Evolutionary conservation across 37 sponge, comb jelly and placozoan genomes (phyloP).

Genomic region (Chondrosia reniformis): DNA sequence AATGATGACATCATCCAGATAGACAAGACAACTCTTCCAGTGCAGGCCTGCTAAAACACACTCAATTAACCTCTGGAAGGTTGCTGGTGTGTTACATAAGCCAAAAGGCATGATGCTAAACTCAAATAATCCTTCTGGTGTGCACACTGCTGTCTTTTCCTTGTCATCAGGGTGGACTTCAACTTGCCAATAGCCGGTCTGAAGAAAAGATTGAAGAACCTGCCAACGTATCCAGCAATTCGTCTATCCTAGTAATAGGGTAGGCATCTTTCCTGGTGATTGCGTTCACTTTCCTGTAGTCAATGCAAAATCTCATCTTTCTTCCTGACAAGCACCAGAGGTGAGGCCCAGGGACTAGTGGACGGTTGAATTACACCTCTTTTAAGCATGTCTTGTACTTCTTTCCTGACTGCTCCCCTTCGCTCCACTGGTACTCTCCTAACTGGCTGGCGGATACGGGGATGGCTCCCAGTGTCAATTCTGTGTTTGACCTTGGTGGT

Average conservation of each 20-base stretch:
- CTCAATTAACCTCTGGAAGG: constrained; percentile 38
- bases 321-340: constrained; percentile 31
- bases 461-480: constrained; percentile 32
- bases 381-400: constrained; percentile 25
- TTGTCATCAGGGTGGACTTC: constrained; percentile 8
- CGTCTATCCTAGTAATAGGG: constrained; percentile 40
- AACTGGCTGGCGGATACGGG: constrained; percentile 31
- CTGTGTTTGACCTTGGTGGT: constrained; percentile 7
- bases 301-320: constrained; percentile 32
- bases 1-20: constrained; percentile 39
- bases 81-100: constrained; percentile 35
- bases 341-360: constrained; percentile 34
- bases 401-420: constrained; percentile 5
- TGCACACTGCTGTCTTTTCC: constrained; percentile 45
- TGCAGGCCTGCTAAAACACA: constrained; percentile 17
- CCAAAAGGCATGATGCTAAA: constrained; percentile 58
- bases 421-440: not conserved
- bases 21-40: constrained; percentile 37
- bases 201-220: constrained; percentile 33
- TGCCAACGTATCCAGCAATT: constrained; percentile 26
- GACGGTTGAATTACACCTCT: constrained; percentile 24
- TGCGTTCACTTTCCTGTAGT: constrained; percentile 29
- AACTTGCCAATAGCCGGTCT: constrained; percentile 48
- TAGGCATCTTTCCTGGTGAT: constrained; percentile 30
- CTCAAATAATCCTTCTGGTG: constrained; percentile 27